Evolutionary conservation across 2,888 invertebrate genomes (phyloP), one percentile per base, ranked within the genome.

Genomic region (Steinernema carpocapsae): DNA sequence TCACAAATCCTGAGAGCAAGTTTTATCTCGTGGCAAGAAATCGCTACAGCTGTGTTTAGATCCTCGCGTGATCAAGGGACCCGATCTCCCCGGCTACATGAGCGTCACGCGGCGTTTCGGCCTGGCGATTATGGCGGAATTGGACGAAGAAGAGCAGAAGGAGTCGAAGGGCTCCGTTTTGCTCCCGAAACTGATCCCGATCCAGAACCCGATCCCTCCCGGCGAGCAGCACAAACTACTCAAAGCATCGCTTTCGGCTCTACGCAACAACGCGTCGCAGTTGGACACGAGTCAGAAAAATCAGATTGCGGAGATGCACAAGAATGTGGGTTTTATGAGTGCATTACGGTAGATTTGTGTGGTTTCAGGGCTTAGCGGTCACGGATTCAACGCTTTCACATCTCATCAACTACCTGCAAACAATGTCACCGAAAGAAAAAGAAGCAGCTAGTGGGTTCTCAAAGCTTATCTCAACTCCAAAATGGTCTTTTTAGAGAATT

Each of bases 371-470:
- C 3, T 17, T 64, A 1, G 64, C 37, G 17, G 64, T 64, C 12
- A 64, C 64, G 32, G 64, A 64, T 32, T 64, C 64, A 1, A 64
- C 64, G 43, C 73, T 85, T 3, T 78, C 84, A 0, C 77, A 76
- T 12, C 77, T 85, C n/a, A 82, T 86, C 52, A 85, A 84, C 73
- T 85, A 85, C 56, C 79, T 86, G 73, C 82, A 85, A 77, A 79
- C 84, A 10, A 76, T 51, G 46, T 64, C 64, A 7, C 29, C 64
- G 22, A 26, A 32, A 32, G 64, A 64, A 26, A 64, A 64, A 29
- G 64, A 64, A 17, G 7, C 10, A 10, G 64, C 64, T 1, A 64
- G 64, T 64, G 26, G 32, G 64, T 52, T 24, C n/a, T n/a, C n/a
- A n/a, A n/a, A n/a, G n/a, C n/a, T n/a, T n/a, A n/a, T n/a, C 3